Evolutionary conservation across 2,797 vertebrate genomes (phyloP), one percentile per base, ranked within the genome.

Genomic region (Enteromius thamalakanensis): DNA sequence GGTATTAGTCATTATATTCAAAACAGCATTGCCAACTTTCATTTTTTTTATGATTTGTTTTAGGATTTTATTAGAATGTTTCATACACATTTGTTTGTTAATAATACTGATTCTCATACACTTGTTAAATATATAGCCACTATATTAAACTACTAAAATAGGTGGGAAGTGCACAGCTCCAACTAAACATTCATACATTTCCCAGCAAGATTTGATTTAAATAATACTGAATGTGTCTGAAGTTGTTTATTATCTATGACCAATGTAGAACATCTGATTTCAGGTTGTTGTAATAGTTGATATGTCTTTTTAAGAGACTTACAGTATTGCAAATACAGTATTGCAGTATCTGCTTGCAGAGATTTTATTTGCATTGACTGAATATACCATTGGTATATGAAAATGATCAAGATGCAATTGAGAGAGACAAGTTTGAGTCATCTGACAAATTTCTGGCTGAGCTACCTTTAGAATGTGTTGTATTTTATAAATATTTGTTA

Each of bases 171-270:
- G 2, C 12, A 47, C 68, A 40, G 26, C 34, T 23, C 21, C 40
- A 60, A 55, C 60, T 84, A 51, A 79, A 81, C 68, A 82, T 87
- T 86, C 68, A 81, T 75, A 11, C 37, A 84, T 84, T 84, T 86
- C 68, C 34, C 81, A 80, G 37, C 45, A 72, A 32, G 60, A 62
- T 74, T 67, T 58, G 32, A 47, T 81, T 81, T 81, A 76, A 72
- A 26, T 65, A 65, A 76, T 70, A 17, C 8, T 70, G 29, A 17
- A 21, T 53, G 19, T 55, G 32, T 55, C 29, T 32, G 23, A 11
- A 12, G 2, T 32, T 4, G 29, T 72, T 29, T 21, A 8, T 75
- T 40, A 75, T 75, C 19, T 6, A n/a, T n/a, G 32, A 23, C 2
- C 11, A 55, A 3, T 55, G 21, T 21, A 51, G 17, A 72, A 72